Percentiles rank a stretch among this genome's conserved stretches.
Evolutionary conservation across 1,140 invertebrate genomes (phyloP).

Genomic region (Drosophila nebulosa): DNA sequence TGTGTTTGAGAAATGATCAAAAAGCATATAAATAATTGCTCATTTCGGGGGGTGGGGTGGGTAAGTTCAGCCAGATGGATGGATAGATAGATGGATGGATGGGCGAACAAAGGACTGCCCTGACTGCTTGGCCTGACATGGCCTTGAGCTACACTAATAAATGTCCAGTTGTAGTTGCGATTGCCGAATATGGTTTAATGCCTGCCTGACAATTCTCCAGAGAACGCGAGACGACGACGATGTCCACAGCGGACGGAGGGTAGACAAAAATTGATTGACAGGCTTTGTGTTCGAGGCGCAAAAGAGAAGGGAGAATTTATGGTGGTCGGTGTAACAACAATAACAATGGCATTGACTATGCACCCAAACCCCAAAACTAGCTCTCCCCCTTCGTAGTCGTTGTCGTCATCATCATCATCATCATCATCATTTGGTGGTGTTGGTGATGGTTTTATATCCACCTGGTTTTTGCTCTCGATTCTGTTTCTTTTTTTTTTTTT

Average conservation of each 20-base stretch:
- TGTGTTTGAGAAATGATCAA: constrained; percentile 58
- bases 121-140: background rate
- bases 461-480: constrained; percentile 25
- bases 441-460: background rate
- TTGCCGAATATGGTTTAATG: constrained; percentile 64
- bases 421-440: too few relatives aligned
- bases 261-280: constrained; percentile 76
- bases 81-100: constrained; percentile 36
- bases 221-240: constrained; percentile 17
- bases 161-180: constrained; percentile 65
- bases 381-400: background rate
- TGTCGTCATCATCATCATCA: too few relatives aligned
- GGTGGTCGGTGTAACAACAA: too few relatives aligned
- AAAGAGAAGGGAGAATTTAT: background rate
- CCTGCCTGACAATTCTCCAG: constrained; percentile 2
- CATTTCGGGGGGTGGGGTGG: constrained; percentile 12
- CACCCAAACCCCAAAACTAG: constrained; percentile 13
- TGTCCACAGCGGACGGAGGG: constrained; percentile 16
- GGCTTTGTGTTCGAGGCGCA: constrained; percentile 61
- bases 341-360: constrained; percentile 41
- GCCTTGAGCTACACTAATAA: constrained; percentile 72
- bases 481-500: constrained; percentile 30
- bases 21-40: constrained; percentile 64
- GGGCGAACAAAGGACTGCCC: constrained; percentile 18
- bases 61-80: constrained; percentile 24